Evolutionary conservation across 2,797 vertebrate genomes (phyloP).

Genomic region (Chelon auratus): DNA sequence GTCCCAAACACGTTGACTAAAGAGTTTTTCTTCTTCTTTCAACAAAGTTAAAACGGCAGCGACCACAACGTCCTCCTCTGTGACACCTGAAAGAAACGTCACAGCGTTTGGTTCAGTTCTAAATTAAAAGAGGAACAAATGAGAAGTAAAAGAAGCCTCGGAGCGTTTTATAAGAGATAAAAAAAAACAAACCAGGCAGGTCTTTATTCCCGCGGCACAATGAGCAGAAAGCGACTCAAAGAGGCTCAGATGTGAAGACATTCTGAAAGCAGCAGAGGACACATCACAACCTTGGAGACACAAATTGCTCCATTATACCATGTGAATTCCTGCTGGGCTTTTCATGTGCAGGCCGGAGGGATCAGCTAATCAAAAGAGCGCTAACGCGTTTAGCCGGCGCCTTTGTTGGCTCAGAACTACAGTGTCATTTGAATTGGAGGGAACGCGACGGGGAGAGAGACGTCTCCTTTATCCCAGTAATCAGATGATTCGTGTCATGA

Average conservation of each 20-base stretch:
- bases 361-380: conserved; percentile 60
- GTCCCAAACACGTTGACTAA: no score
- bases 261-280: conserved; percentile 52
- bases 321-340: conserved; percentile 72
- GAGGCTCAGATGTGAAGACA: conserved; percentile 63
- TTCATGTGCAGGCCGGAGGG: conserved; percentile 66
- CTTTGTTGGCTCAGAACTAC: conserved; percentile 28
- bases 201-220: conserved; percentile 64
- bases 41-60: background rate
- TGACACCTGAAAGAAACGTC: background rate
- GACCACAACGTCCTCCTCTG: background rate
- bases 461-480: background rate
- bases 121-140: conserved; percentile 1
- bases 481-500: background rate
- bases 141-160: conserved; percentile 4
- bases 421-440: conserved; percentile 9
- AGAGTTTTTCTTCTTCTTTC: background rate
- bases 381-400: background rate
- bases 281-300: conserved; percentile 63
- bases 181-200: conserved; percentile 6
- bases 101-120: conserved; percentile 6
- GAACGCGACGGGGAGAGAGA: background rate
- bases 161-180: conserved; percentile 16
- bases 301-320: conserved; percentile 69
- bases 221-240: conserved; percentile 62